phyloP scores from a whole-genome alignment of 2,797 vertebrate species.

The Orestias chungarensis region DNA sequence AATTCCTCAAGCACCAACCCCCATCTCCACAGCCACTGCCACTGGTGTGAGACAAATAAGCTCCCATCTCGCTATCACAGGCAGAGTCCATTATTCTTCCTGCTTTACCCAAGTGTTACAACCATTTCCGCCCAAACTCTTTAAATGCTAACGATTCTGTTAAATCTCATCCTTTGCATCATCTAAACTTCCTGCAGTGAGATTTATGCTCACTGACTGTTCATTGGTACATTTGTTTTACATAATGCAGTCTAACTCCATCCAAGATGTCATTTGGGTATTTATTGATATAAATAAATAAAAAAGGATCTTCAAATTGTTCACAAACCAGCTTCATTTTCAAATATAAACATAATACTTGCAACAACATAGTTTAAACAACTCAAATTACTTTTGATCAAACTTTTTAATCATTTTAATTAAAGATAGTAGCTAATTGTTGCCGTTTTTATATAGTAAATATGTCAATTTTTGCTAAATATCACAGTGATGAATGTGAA shows the following conservation, averaged over 20 bases:
- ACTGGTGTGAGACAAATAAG: conserved; percentile 72
- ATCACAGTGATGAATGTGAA: background rate
- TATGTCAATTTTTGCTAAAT: background rate
- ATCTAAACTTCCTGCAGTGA: background rate
- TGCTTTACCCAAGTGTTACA: conserved; percentile 66
- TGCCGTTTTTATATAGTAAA: background rate
- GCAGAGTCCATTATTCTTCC: conserved; percentile 59
- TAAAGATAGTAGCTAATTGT: background rate
- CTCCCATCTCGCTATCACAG: conserved; percentile 72
- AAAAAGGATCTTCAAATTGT: background rate
- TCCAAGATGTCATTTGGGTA: background rate
- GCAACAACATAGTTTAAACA: background rate
- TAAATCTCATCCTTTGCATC: conserved; percentile 4
- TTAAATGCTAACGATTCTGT: conserved; percentile 5
- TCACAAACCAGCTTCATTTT: background rate
- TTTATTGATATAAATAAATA: background rate
- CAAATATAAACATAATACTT: background rate
- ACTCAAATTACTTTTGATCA: background rate
- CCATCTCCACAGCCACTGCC: conserved; percentile 35
- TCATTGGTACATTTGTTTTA: background rate
- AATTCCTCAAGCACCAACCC: conserved; percentile 46
- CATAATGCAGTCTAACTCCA: background rate
- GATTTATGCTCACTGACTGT: background rate
- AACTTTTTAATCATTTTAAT: background rate
- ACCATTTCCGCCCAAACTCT: conserved; percentile 26